Conservation (phyloP, 92 coral and sea anemone genomes). For the Scolanthus callimorphus region DNA sequence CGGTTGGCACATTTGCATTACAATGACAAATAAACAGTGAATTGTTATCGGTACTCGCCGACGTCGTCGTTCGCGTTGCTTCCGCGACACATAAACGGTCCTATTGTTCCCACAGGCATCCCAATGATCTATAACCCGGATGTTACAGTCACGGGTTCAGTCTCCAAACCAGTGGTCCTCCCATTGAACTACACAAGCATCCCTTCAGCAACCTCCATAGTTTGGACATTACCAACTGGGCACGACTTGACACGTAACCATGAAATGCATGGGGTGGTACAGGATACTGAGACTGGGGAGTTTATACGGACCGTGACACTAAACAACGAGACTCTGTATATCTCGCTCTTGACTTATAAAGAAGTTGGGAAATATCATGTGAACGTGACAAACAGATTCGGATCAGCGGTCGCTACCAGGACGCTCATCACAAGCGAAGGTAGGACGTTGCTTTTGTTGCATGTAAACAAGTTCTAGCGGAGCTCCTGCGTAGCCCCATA, state of each 20-base stretch:
- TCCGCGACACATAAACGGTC: too few relatives aligned
- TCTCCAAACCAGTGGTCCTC: slow-evolving; percentile 1
- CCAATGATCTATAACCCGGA: too few relatives aligned
- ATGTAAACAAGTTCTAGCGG: too few relatives aligned
- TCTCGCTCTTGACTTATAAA: background rate
- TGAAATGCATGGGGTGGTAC: too few relatives aligned
- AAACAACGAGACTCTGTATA: slow-evolving; percentile 7
- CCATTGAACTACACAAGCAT: slow-evolving; percentile 3
- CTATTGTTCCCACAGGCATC: too few relatives aligned
- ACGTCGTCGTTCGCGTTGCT: too few relatives aligned
- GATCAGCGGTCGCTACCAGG: background rate
- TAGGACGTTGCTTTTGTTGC: too few relatives aligned
- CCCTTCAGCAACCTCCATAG: slow-evolving; percentile 10
- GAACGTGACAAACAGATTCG: background rate
- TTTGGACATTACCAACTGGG: slow-evolving; percentile 5
- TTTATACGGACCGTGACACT: background rate
- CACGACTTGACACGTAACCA: background rate
- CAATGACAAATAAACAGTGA: too few relatives aligned
- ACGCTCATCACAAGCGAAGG: background rate
- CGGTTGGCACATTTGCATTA: too few relatives aligned
- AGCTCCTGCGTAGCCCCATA: too few relatives aligned
- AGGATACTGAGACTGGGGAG: background rate
- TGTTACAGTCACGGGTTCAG: too few relatives aligned
- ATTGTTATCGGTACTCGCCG: too few relatives aligned
- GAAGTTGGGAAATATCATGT: background rate